Conservation (phyloP, 2,113 vertebrate genomes). For the Pachypanchax playfairii region DNA sequence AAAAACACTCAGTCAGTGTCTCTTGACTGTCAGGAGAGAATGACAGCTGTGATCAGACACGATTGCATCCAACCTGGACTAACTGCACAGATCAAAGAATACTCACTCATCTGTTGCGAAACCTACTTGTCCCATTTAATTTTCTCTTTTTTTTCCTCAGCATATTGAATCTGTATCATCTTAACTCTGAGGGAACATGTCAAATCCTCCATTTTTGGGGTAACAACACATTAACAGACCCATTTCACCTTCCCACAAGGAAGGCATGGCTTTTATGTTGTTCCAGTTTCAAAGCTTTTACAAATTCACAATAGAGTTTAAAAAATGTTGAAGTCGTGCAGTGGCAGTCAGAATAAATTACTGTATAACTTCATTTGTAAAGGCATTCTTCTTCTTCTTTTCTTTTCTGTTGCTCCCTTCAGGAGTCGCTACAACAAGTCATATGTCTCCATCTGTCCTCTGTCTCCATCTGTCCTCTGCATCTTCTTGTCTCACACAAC, state of each 20-base stretch:
- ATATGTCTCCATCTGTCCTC: no score
- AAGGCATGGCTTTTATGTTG: background rate
- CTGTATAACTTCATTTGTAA: no score
- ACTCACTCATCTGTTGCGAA: constrained; percentile 1
- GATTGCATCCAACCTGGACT: background rate
- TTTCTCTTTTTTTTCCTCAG: background rate
- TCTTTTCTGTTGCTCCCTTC: no score
- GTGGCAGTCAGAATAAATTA: background rate
- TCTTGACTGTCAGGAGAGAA: background rate
- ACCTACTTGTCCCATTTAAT: background rate
- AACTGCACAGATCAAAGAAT: background rate
- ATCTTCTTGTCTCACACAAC: no score
- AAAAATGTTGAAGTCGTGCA: background rate
- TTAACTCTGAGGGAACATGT: constrained; percentile 7
- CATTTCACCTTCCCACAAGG: constrained; percentile 12
- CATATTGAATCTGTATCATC: constrained; percentile 7
- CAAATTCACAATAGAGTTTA: background rate
- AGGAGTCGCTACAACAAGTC: no score
- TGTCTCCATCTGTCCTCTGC: no score
- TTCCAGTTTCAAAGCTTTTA: background rate
- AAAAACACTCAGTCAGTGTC: background rate
- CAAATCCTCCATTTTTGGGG: constrained; percentile 8
- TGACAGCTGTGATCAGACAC: background rate
- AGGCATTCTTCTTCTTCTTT: no score
- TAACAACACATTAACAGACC: constrained; percentile 5